phyloP scores from a whole-genome alignment of 1,140 invertebrate species.

The Cepaea nemoralis region DNA sequence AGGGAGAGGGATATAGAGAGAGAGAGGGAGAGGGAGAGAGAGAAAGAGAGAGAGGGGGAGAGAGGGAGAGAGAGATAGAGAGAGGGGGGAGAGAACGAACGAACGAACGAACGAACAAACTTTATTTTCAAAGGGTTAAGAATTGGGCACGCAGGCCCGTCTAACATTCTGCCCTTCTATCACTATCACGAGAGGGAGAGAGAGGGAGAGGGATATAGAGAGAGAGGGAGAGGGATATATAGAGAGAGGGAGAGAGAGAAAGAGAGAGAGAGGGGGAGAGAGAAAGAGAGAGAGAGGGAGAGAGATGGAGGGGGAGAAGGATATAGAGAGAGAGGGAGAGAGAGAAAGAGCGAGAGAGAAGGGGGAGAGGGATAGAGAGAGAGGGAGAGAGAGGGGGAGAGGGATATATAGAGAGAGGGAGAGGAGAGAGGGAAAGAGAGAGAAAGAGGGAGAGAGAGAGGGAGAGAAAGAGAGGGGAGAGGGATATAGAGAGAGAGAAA shows the following conservation, averaged over 20 bases:
- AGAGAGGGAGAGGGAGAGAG: too few species aligned
- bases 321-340: conserved; percentile 2
- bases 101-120: too few species aligned
- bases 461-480: background rate
- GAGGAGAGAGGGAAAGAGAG: background rate
- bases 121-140: too few species aligned
- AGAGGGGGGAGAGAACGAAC: too few species aligned
- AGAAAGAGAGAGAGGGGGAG: too few species aligned
- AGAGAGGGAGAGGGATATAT: background rate
- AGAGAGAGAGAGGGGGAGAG: conserved; percentile 8
- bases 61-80: too few species aligned
- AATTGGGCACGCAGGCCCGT: too few species aligned
- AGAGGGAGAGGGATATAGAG: conserved; percentile 2
- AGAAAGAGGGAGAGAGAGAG: conserved; percentile 2
- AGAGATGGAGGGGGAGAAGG: background rate
- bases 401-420: too few species aligned
- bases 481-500: background rate
- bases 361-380: background rate
- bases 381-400: too few species aligned
- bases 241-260: background rate
- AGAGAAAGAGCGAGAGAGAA: conserved; percentile 17
- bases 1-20: too few species aligned
- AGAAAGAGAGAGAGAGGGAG: background rate
- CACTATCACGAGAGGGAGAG: too few species aligned
- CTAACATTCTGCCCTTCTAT: too few species aligned